A percentile compares a stretch with the other conserved stretches of the same genome.
These are phyloP conservation scores for Regulus satrapa DNA, from an alignment of 2,113 vertebrate species.

Conservation along the genomic window DNA sequence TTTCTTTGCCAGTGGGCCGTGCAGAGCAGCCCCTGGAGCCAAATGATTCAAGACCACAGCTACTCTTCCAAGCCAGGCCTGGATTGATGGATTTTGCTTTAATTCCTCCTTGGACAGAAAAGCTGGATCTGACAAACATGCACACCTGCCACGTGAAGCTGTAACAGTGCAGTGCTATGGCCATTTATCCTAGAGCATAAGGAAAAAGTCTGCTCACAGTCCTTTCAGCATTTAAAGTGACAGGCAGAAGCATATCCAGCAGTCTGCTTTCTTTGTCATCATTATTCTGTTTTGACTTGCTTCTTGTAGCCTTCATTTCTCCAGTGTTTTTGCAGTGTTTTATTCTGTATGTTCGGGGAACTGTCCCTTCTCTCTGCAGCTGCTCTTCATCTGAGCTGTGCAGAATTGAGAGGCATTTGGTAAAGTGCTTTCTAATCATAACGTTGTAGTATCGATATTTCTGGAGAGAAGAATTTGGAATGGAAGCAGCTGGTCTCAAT, in stretches of 20 bases:
- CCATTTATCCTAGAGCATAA: conserved; percentile 48
- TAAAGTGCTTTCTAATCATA: conserved; percentile 69
- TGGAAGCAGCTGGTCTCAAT: conserved; percentile 69
- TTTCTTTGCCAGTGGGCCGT: background rate
- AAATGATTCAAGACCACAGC: background rate
- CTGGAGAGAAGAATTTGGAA: conserved; percentile 67
- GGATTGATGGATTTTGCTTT: conserved; percentile 15
- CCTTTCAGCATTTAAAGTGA: conserved; percentile 27
- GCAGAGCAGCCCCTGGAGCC: background rate
- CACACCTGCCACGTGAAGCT: conserved; percentile 20
- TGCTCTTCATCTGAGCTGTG: conserved; percentile 46
- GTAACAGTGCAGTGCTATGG: background rate
- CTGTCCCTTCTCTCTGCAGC: conserved; percentile 52
- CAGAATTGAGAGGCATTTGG: conserved; percentile 64
- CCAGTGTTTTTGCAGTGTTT: background rate
- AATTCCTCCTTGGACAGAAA: conserved; percentile 22
- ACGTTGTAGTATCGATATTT: conserved; percentile 60
- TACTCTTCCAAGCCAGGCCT: background rate
- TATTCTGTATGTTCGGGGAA: conserved; percentile 12
- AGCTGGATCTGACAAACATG: background rate
- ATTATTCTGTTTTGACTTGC: background rate
- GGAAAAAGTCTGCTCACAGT: background rate
- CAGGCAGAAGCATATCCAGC: background rate
- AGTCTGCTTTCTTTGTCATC: conserved; percentile 16
- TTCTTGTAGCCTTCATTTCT: background rate